Base-by-base conservation (phyloP, 1,140 invertebrate genomes). In the Eupristina koningsbergeri region DNA sequence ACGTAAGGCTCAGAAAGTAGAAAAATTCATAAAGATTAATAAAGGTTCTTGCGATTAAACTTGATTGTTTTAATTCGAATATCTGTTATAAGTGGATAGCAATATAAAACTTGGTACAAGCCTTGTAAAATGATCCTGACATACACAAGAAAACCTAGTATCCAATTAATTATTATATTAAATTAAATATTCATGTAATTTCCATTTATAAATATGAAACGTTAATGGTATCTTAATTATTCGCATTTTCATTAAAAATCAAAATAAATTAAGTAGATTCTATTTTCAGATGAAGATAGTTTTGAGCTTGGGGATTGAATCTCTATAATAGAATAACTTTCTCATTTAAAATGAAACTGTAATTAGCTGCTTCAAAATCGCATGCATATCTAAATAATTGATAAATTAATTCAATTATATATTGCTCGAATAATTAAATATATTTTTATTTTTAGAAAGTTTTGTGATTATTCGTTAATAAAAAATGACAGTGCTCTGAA, bases 341-440 rank as follows among this genome's bases (percentile, higher is more conserved):
- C 73, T 75, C 45, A 17, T 75, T 75, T 17, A 31, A 31, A 26
- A 34, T 47, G 45, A 75, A 53, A 75, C 73, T 47, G n/a, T 34
- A 45, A 34, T 50, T 50, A 50, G 50, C 15, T 73, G 45, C 41
- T 73, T 74, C 8, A 34, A 74, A 6, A 19, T 73, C 41, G 8
- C 11, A 31, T 73, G n/a, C 39, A 45, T 47, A 73, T 47, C 22
- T 69, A 69, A 69, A 39, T 69, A 22, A 69, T 69, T 19, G 34
- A 39, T 69, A 19, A 22, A 39, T 39, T 22, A 22, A 36, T 22
- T 39, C 34, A 39, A 69, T 69, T 69, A 69, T 6, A 39, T 15
- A 69, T 69, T 11, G 34, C 29, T 39, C 15, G 22, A 22, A 39
- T 39, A 6, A 36, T 45, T n/a, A n/a, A n/a, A n/a, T n/a, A n/a